These are phyloP conservation scores for Tragelaphus imberbis DNA, from an alignment of 2,113 vertebrate genomes.

Conservation along the genomic window DNA sequence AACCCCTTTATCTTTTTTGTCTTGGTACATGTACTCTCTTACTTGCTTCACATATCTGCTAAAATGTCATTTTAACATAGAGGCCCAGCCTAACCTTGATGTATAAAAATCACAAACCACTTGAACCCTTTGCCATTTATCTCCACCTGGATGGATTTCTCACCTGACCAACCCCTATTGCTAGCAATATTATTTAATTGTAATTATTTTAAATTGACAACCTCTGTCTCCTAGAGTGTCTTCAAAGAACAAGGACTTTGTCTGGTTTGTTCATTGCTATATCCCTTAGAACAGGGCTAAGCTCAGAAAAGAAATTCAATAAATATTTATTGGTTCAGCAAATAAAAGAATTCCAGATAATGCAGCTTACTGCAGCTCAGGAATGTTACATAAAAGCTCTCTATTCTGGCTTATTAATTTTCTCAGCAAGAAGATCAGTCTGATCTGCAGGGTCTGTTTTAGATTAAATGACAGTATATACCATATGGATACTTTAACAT, in stretches of 20 bases:
- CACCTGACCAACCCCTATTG: background rate
- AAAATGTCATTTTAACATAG: background rate
- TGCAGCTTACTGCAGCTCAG: background rate
- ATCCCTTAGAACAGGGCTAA: background rate
- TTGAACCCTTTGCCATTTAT: background rate
- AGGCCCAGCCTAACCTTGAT: background rate
- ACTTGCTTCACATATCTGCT: background rate
- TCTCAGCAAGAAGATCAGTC: background rate
- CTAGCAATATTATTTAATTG: background rate
- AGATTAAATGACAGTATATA: background rate
- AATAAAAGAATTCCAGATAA: background rate
- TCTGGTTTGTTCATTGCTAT: background rate
- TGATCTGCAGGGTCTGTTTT: background rate
- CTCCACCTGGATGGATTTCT: background rate
- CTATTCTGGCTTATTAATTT: background rate
- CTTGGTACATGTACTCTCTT: background rate
- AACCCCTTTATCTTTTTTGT: background rate
- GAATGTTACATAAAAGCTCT: background rate
- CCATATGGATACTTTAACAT: background rate
- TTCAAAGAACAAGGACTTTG: background rate
- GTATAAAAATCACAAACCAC: background rate
- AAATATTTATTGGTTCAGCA: background rate
- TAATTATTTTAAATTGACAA: background rate
- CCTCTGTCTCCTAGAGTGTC: background rate
- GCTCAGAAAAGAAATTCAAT: background rate